These are phyloP conservation scores for Ascaphus truei DNA, from an alignment of 2,113 vertebrate genomes.

Conservation along the genomic window DNA sequence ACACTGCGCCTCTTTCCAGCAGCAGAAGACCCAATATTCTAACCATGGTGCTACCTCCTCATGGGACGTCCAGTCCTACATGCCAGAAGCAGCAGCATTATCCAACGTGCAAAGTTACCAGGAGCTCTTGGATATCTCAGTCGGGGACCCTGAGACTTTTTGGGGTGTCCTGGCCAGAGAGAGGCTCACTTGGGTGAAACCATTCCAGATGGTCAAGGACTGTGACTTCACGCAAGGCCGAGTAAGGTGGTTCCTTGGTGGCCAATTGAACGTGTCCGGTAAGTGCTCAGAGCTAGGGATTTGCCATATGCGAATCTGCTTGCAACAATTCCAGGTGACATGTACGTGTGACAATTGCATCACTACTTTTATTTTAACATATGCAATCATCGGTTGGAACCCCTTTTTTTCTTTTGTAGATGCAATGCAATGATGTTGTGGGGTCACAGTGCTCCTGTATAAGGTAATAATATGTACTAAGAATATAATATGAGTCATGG, in stretches of 20 bases:
- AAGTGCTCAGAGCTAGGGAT: constrained; percentile 39
- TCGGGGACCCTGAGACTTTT: constrained; percentile 67
- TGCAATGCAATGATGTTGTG: no score
- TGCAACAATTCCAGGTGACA: no score
- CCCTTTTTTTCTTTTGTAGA: no score
- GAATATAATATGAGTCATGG: no score
- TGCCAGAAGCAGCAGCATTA: background rate
- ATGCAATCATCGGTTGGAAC: no score
- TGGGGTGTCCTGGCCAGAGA: constrained; percentile 73
- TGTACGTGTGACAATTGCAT: no score
- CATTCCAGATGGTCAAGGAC: constrained; percentile 68
- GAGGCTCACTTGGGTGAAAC: constrained; percentile 67
- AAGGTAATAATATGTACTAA: no score
- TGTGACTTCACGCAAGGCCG: constrained; percentile 56
- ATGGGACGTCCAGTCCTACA: constrained; percentile 7
- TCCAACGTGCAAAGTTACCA: constrained; percentile 45
- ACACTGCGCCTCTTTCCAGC: background rate
- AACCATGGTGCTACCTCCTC: background rate
- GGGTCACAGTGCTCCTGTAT: no score
- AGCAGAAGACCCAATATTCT: background rate
- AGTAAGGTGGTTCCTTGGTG: constrained; percentile 81
- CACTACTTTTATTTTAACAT: no score
- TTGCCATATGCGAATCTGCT: no score
- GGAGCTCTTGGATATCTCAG: constrained; percentile 60
- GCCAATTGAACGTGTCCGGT: constrained; percentile 84